These are phyloP conservation scores for Oxyura jamaicensis DNA, from an alignment of 2,113 vertebrate genomes.

Conservation along the genomic window DNA sequence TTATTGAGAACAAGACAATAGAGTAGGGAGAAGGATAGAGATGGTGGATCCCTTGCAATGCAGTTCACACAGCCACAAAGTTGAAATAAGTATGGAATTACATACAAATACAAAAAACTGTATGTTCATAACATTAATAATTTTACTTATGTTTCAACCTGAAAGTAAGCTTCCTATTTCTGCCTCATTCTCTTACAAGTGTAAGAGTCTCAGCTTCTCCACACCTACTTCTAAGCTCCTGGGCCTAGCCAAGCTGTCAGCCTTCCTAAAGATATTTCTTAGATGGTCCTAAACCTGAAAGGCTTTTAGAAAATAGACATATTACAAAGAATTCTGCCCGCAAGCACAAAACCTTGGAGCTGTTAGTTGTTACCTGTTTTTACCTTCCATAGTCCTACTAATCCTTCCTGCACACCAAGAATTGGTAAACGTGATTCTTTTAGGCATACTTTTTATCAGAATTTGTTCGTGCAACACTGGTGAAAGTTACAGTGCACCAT, in stretches of 20 bases:
- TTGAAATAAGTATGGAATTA: not conserved
- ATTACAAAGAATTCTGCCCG: not conserved
- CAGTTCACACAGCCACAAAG: not conserved
- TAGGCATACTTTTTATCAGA: not conserved
- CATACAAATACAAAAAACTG: not conserved
- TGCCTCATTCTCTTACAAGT: not conserved
- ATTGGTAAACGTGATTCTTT: not conserved
- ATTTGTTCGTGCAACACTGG: not conserved
- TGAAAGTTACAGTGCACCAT: not conserved
- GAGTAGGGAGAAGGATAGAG: not conserved
- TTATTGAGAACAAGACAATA: not conserved
- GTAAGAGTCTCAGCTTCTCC: not conserved
- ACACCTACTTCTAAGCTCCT: not conserved
- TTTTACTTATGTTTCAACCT: not conserved
- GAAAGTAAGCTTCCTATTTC: not conserved
- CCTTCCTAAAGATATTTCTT: not conserved
- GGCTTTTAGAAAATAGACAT: not conserved
- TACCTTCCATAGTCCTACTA: not conserved
- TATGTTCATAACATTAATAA: not conserved
- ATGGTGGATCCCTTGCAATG: not conserved
- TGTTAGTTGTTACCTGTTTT: not conserved
- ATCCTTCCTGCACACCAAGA: not conserved
- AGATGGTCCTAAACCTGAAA: not conserved
- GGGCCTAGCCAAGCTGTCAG: not conserved
- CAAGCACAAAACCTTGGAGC: not conserved